Evolutionary conservation across 2,888 invertebrate species (phyloP), one percentile per base, ranked within the genome.

Genomic region (Lasioglossum figueresi): DNA sequence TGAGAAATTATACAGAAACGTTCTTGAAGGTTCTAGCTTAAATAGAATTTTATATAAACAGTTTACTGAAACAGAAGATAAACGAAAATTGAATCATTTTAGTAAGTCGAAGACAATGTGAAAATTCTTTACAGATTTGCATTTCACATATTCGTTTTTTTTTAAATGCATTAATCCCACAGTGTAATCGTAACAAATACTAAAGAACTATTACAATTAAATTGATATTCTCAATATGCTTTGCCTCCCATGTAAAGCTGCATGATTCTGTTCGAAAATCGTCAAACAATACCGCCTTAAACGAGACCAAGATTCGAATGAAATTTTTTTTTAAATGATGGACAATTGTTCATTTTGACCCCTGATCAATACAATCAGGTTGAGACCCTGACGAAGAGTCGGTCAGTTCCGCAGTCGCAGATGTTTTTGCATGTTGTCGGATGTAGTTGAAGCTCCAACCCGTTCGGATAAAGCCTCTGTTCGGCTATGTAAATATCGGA

Each of bases 401-500:
- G 23, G 12, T 23, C 34, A 66, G 12, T 14, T 66, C 34, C 34
- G n/a, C 27, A 31, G 31, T 43, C 19, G 37, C 34, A n/a, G 37
- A 70, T 31, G 63, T 43, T 56, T 6, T 19, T 71, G 23, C 12
- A 43, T 40, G 10, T 68, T 37, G 23, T 31, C 12, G 31, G 70
- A 52, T 19, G 19, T 19, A 59, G 59, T 59, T 6, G 31, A 16
- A 45, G 45, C 19, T 27, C 31, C 40, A 77, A 75, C 19, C 27
- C n/a, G 59, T 6, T 63, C 63, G 78, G 27, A 75, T 43, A 40
- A 76, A 68, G 56, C 43, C 81, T 76, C 68, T 79, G 80, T 79
- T 71, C 76, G 74, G 52, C 27, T 83, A 82, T 78, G 82, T 80
- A 87, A 87, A 87, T 87, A 79, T 77, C 87, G 76, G 70, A 59